A percentile compares a stretch with the other conserved stretches of the same genome.
phyloP scores from a whole-genome alignment of 2,888 invertebrate genomes.

The Pheosia tremula region DNA sequence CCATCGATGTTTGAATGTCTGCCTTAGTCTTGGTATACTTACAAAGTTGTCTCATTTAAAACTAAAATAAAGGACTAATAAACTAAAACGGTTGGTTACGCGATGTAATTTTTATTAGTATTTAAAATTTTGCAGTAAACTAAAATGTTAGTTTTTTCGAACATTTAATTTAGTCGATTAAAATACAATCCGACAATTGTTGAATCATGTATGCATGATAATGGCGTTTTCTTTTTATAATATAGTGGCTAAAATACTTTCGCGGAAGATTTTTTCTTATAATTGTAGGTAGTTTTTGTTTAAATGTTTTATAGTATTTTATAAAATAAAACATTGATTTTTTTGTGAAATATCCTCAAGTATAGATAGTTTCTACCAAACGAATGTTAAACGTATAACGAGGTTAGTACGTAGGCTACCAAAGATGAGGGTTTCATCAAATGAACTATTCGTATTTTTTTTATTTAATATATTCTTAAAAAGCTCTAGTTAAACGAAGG shows the following conservation, averaged over 20 bases:
- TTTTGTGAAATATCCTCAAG: conserved; percentile 10
- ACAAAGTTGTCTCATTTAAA: conserved; percentile 6
- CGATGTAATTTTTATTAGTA: conserved; percentile 21
- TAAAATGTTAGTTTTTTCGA: not conserved
- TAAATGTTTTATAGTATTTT: not conserved
- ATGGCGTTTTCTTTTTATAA: not conserved
- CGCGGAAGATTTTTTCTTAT: not conserved
- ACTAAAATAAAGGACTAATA: conserved; percentile 22
- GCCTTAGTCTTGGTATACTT: not conserved
- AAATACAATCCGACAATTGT: not conserved
- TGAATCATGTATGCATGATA: not conserved
- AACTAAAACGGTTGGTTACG: conserved; percentile 21
- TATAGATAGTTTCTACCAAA: conserved; percentile 57
- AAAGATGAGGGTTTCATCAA: conserved; percentile 82
- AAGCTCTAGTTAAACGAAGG: conserved; percentile 41
- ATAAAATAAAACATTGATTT: not conserved
- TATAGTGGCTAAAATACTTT: not conserved
- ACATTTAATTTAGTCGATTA: not conserved
- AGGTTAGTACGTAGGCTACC: conserved; percentile 68
- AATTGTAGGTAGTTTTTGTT: not conserved
- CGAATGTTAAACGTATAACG: conserved; percentile 62
- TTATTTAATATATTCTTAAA: conserved; percentile 66
- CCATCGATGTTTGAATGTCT: too few relatives aligned
- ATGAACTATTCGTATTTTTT: conserved; percentile 74
- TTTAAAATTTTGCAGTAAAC: conserved; percentile 14